Evolutionary conservation across 1,140 invertebrate genomes (phyloP).

Genomic region (Meloidogyne hapla): DNA sequence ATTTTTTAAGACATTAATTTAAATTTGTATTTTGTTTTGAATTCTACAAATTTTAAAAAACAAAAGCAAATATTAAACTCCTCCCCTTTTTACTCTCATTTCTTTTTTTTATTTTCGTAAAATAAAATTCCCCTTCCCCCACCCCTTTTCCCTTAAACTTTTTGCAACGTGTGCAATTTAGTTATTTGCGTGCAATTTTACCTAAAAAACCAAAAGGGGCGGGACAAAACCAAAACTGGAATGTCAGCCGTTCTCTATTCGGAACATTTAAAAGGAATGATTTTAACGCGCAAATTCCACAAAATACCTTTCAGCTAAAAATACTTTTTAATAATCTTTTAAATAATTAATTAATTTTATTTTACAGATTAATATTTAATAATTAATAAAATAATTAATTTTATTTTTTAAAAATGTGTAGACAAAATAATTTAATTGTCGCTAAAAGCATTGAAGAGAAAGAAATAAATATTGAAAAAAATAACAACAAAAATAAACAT

Average conservation of each 20-base stretch:
- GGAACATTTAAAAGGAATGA: background rate
- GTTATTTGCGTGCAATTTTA: background rate
- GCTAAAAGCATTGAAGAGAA: background rate
- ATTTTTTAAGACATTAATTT: background rate
- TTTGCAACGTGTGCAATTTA: background rate
- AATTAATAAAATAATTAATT: background rate
- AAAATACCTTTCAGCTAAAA: background rate
- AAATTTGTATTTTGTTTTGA: too few species aligned
- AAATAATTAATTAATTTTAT: background rate
- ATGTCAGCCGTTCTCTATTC: background rate
- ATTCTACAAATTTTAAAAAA: background rate
- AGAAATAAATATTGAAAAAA: background rate
- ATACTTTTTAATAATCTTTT: background rate
- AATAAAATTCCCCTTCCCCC: background rate
- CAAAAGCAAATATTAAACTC: background rate
- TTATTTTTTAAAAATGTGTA: background rate
- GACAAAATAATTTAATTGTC: slow-evolving; percentile 3
- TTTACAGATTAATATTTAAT: background rate
- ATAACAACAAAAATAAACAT: slow-evolving; percentile 22
- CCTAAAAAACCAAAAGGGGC: background rate
- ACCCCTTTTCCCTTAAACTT: too few species aligned
- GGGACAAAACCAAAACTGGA: background rate
- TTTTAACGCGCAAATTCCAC: too few species aligned
- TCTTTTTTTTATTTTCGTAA: background rate
- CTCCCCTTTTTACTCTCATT: background rate